These are phyloP conservation scores for Podarcis raffonei DNA, from an alignment of 2,113 vertebrate species.

Conservation along the genomic window DNA sequence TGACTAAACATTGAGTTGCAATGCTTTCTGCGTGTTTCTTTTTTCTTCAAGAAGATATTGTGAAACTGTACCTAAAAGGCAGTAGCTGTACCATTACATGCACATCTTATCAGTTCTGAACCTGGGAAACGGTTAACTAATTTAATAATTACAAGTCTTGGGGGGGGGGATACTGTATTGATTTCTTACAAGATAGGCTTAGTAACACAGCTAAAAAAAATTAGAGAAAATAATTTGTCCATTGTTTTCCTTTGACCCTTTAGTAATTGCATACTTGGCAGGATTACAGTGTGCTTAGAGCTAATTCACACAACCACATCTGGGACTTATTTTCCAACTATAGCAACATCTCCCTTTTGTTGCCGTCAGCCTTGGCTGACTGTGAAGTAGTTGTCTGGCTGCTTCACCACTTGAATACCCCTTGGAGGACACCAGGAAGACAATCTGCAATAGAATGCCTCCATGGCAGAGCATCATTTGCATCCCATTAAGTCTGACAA, in stretches of 20 bases:
- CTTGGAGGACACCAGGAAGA: neutral
- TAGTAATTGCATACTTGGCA: slow-evolving; percentile 21
- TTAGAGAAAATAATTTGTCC: slow-evolving; percentile 1
- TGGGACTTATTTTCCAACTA: slow-evolving; percentile 19
- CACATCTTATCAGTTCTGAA: neutral
- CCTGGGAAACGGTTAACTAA: neutral
- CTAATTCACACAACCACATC: slow-evolving; percentile 12
- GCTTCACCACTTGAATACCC: neutral
- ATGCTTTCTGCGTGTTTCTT: neutral
- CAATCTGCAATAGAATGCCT: neutral
- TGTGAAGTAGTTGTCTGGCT: slow-evolving; percentile 4
- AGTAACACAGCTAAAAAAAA: neutral
- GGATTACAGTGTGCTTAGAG: neutral
- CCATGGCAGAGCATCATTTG: neutral
- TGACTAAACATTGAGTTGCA: neutral
- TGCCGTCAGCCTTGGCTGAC: neutral
- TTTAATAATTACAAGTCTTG: slow-evolving; percentile 7
- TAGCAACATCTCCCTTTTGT: slow-evolving; percentile 1
- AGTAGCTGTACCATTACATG: neutral
- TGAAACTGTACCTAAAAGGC: neutral
- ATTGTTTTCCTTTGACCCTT: slow-evolving; percentile 16
- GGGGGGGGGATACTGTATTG: neutral
- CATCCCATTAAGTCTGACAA: neutral
- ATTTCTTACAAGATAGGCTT: slow-evolving; percentile 18
- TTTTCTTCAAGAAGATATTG: neutral